Conservation (phyloP, 1,140 invertebrate genomes). For the Dendroctonus ponderosae region DNA sequence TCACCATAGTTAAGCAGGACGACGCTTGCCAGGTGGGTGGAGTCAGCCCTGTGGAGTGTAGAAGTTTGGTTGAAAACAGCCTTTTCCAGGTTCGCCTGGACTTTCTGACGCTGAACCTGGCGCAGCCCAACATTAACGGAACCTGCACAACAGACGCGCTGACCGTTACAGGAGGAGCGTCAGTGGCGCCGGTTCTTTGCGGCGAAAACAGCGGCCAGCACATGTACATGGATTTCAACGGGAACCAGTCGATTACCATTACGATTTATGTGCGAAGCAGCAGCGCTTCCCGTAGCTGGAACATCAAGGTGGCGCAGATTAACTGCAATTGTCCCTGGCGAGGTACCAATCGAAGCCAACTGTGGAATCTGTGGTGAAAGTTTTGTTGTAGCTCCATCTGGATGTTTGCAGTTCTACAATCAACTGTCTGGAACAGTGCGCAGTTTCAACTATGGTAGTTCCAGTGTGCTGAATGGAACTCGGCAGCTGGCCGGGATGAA, state of each 20-base stretch:
- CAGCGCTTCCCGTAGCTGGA: slow-evolving; percentile 67
- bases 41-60: too few species aligned
- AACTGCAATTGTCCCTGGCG: slow-evolving; percentile 64
- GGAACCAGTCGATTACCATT: slow-evolving; percentile 64
- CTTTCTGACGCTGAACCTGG: slow-evolving; percentile 70
- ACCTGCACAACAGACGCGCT: slow-evolving; percentile 69
- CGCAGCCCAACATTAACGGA: slow-evolving; percentile 72
- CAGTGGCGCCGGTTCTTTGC: slow-evolving; percentile 70
- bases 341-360: slow-evolving; percentile 53
- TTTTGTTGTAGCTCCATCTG: slow-evolving; percentile 50
- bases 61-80: too few species aligned
- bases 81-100: slow-evolving; percentile 77
- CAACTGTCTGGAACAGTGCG: slow-evolving; percentile 63
- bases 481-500: slow-evolving; percentile 70
- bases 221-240: slow-evolving; percentile 76
- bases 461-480: slow-evolving; percentile 56
- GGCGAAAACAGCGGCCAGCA: slow-evolving; percentile 81
- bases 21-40: slow-evolving; percentile 79
- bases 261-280: slow-evolving; percentile 63
- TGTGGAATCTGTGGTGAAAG: background rate
- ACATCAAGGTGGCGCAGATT: slow-evolving; percentile 72
- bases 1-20: slow-evolving; percentile 66
- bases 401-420: slow-evolving; percentile 77
- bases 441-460: slow-evolving; percentile 74
- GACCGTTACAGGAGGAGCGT: slow-evolving; percentile 65